phyloP scores from a whole-genome alignment of 2,797 vertebrate genomes.

The Eulemur rubriventer region DNA sequence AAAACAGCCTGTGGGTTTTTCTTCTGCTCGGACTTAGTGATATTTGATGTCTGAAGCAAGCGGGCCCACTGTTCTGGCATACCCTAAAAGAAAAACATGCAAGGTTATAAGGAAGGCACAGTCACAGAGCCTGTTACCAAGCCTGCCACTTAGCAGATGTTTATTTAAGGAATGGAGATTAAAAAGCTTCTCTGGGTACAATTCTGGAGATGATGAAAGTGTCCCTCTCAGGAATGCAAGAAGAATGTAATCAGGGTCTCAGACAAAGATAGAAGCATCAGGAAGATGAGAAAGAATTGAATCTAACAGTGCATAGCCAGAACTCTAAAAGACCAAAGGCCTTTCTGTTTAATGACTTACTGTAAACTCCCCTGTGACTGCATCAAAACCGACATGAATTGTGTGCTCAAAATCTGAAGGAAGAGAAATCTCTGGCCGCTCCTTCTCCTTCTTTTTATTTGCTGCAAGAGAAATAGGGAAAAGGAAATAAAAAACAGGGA shows the following conservation, averaged over 20 bases:
- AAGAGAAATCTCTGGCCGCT: slow-evolving; percentile 95
- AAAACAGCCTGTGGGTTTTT: slow-evolving; percentile 97
- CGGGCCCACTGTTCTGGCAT: slow-evolving; percentile 98
- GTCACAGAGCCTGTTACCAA: not conserved
- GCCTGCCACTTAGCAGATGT: not conserved
- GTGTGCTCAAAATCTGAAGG: slow-evolving; percentile 98
- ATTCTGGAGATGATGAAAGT: not conserved
- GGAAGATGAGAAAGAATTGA: not conserved
- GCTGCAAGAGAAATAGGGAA: slow-evolving; percentile 79
- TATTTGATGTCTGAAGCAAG: slow-evolving; percentile 96
- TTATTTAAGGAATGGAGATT: slow-evolving; percentile 15
- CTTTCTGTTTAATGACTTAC: slow-evolving; percentile 86
- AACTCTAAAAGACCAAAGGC: not conserved
- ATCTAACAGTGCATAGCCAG: not conserved
- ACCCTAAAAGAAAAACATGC: slow-evolving; percentile 86
- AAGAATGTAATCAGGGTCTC: not conserved
- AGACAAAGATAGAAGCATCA: slow-evolving; percentile 1
- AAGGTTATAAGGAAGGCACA: not conserved
- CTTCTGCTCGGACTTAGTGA: slow-evolving; percentile 97
- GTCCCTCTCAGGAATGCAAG: not conserved
- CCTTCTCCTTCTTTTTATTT: slow-evolving; percentile 93
- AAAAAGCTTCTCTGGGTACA: not conserved
- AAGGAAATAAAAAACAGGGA: not conserved
- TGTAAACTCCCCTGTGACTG: slow-evolving; percentile 97
- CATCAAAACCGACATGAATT: slow-evolving; percentile 96